Percentiles rank a stretch among this genome's conserved stretches.
These are phyloP conservation scores for Myotis lucifugus DNA, from an alignment of 2,113 vertebrate genomes.

Conservation along the genomic window DNA sequence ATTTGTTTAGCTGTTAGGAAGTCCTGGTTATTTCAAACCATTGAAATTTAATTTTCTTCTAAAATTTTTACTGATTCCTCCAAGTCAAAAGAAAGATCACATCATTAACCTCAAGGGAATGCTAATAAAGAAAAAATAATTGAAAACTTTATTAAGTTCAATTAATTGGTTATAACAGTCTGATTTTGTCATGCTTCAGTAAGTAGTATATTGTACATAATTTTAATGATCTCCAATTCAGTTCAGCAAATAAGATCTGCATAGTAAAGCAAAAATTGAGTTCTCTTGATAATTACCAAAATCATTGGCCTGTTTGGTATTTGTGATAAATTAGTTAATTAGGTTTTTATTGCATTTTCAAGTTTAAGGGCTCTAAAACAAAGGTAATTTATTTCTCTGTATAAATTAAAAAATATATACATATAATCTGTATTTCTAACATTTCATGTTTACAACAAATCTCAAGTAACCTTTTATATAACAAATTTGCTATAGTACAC, in stretches of 20 bases:
- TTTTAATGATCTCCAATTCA: constrained; percentile 83
- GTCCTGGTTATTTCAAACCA: constrained; percentile 72
- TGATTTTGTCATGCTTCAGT: constrained; percentile 85
- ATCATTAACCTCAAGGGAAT: constrained; percentile 80
- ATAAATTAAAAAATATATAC: constrained; percentile 22
- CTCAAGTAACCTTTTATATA: neutral
- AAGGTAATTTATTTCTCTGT: constrained; percentile 79
- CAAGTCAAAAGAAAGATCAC: constrained; percentile 69
- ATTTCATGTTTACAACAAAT: constrained; percentile 65
- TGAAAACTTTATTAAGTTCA: constrained; percentile 84
- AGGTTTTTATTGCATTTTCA: constrained; percentile 75
- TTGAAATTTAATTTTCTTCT: constrained; percentile 79
- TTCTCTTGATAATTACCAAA: constrained; percentile 85
- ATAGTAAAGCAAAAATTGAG: constrained; percentile 83
- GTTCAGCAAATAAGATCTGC: constrained; percentile 79
- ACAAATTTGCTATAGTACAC: neutral
- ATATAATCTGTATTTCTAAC: constrained; percentile 63
- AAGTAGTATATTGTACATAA: constrained; percentile 85
- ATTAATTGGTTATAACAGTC: constrained; percentile 83
- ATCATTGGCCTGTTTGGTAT: constrained; percentile 80
- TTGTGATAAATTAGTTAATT: constrained; percentile 85
- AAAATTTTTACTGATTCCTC: constrained; percentile 79
- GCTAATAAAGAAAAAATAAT: constrained; percentile 84
- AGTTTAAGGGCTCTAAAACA: constrained; percentile 58
- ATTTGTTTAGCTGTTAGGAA: constrained; percentile 74